Evolutionary conservation across 1,140 invertebrate species (phyloP).

Genomic region (Mycetomoellerius zeteki): DNA sequence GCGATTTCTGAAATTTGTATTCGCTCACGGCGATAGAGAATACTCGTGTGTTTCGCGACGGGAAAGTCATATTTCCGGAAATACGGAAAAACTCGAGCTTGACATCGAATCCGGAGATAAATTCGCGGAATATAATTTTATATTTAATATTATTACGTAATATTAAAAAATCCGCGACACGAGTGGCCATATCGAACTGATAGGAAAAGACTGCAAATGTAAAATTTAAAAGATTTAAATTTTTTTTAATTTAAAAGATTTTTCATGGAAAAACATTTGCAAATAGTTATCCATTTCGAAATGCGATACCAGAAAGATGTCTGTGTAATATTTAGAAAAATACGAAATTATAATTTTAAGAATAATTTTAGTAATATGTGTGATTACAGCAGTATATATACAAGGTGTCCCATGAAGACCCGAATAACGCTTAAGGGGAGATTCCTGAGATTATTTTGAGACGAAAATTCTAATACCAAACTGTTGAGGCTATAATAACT

Average conservation of each 20-base stretch:
- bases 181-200: neutral
- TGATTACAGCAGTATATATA: neutral
- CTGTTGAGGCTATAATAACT: too few species aligned
- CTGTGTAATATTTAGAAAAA: slow-evolving; percentile 16
- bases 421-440: too few species aligned
- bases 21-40: slow-evolving; percentile 33
- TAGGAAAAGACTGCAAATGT: neutral
- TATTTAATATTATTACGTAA: slow-evolving; percentile 24
- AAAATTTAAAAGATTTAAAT: neutral
- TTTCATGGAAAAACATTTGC: neutral
- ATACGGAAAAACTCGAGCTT: slow-evolving; percentile 7
- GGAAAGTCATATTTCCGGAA: slow-evolving; percentile 44
- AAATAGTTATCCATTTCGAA: neutral
- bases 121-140: slow-evolving; percentile 30
- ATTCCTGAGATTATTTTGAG: too few species aligned
- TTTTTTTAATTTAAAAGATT: neutral
- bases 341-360: slow-evolving; percentile 25
- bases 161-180: slow-evolving; percentile 10
- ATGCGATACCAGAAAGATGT: neutral
- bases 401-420: too few species aligned
- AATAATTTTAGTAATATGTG: slow-evolving; percentile 20
- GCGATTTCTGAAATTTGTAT: slow-evolving; percentile 49
- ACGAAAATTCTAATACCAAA: too few species aligned
- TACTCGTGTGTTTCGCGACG: slow-evolving; percentile 22
- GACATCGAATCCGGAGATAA: slow-evolving; percentile 20